Conservation (phyloP, 2,888 invertebrate species). For the Cerastoderma edule region DNA sequence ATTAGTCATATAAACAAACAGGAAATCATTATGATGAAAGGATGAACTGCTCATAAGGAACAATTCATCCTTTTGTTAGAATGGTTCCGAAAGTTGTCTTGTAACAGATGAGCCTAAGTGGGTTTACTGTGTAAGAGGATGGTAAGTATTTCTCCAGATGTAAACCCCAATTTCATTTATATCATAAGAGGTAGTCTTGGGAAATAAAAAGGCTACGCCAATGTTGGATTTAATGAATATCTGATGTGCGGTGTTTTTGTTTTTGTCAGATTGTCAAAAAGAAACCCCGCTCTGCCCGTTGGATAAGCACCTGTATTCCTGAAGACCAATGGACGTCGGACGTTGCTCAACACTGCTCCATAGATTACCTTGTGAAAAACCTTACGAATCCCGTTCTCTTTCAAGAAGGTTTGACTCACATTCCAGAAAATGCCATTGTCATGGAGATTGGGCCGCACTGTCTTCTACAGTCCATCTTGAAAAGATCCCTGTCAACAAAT, state of each 20-base stretch:
- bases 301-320: slow-evolving; percentile 97
- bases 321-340: slow-evolving; percentile 92
- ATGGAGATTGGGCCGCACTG: slow-evolving; percentile 98
- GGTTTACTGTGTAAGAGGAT: too few relatives aligned
- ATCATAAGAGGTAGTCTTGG: too few relatives aligned
- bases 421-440: slow-evolving; percentile 94
- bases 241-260: too few relatives aligned
- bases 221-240: too few relatives aligned
- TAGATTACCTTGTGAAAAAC: slow-evolving; percentile 98
- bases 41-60: background rate
- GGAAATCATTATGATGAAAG: background rate
- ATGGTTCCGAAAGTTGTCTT: background rate
- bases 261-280: slow-evolving; percentile 88
- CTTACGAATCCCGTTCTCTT: slow-evolving; percentile 96
- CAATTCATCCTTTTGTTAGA: background rate
- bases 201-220: too few relatives aligned
- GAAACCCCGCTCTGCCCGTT: slow-evolving; percentile 91
- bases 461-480: slow-evolving; percentile 95
- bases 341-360: slow-evolving; percentile 92
- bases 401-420: slow-evolving; percentile 92
- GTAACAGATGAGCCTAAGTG: too few relatives aligned
- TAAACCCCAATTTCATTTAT: too few relatives aligned
- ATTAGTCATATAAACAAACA: background rate
- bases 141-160: too few relatives aligned
- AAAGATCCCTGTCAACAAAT: slow-evolving; percentile 90